phyloP scores from a whole-genome alignment of 1,140 invertebrate genomes.

The Mycetomoellerius zeteki region DNA sequence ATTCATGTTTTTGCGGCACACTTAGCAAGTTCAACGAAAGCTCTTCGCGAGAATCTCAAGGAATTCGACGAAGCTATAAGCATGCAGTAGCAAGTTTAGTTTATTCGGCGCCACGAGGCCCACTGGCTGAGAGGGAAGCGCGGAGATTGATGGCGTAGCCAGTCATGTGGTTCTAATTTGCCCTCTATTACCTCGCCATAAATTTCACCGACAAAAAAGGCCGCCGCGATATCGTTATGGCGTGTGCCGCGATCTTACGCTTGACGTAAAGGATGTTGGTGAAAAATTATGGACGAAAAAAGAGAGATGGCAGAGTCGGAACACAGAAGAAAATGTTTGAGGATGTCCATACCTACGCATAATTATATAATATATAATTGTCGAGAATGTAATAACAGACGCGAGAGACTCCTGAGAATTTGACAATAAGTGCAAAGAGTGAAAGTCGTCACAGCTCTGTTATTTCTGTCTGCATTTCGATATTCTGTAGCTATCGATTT shows the following conservation, averaged over 20 bases:
- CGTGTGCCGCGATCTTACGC: conserved; percentile 63
- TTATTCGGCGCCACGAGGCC: conserved; percentile 65
- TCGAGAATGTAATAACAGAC: conserved; percentile 12
- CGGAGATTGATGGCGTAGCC: conserved; percentile 77
- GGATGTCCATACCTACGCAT: conserved; percentile 30
- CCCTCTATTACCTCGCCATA: conserved; percentile 81
- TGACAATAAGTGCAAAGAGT: neutral
- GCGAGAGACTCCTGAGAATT: neutral
- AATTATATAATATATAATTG: conserved; percentile 53
- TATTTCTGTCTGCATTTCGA: conserved; percentile 21
- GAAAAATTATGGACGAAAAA: conserved; percentile 61
- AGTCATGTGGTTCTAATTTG: conserved; percentile 82
- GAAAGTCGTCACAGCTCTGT: neutral
- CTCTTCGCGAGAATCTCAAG: conserved; percentile 1
- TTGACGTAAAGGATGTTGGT: conserved; percentile 64
- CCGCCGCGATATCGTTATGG: conserved; percentile 73
- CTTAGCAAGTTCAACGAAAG: conserved; percentile 53
- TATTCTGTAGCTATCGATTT: conserved; percentile 29
- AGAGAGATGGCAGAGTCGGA: conserved; percentile 26
- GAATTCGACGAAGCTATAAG: conserved; percentile 49
- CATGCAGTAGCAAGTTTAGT: conserved; percentile 71
- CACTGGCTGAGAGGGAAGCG: conserved; percentile 39
- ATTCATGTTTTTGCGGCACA: conserved; percentile 47
- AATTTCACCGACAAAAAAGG: conserved; percentile 74
- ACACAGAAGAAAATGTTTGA: neutral